Conservation (phyloP, 2,113 vertebrate species). For the Tautogolabrus adspersus region DNA sequence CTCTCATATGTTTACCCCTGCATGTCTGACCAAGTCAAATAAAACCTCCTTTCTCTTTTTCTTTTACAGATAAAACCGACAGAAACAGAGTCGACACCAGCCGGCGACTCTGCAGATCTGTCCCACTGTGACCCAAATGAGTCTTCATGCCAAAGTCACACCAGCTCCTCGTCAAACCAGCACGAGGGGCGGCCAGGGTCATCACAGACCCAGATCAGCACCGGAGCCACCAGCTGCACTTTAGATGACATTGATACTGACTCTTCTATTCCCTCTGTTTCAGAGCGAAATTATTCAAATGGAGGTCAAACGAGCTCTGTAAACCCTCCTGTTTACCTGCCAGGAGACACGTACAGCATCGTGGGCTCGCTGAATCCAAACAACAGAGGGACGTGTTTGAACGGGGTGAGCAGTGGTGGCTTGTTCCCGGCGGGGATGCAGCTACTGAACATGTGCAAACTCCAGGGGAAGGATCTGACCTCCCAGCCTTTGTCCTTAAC, state of each 20-base stretch:
- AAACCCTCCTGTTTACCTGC: conserved; percentile 33
- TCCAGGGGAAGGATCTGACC: conserved; percentile 66
- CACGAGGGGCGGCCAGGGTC: conserved; percentile 60
- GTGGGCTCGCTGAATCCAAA: conserved; percentile 75
- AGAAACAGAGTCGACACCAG: conserved; percentile 29
- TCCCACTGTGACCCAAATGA: conserved; percentile 51
- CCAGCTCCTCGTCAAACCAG: conserved; percentile 69
- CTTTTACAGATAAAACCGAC: conserved; percentile 42
- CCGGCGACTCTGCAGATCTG: conserved; percentile 7
- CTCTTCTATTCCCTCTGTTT: conserved; percentile 69
- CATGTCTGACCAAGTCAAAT: background rate
- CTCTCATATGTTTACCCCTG: background rate
- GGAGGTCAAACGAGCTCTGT: conserved; percentile 5
- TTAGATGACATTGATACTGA: conserved; percentile 73
- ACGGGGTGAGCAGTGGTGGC: conserved; percentile 43
- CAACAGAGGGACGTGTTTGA: conserved; percentile 56
- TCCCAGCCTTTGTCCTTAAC: conserved; percentile 62
- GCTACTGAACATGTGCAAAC: conserved; percentile 68
- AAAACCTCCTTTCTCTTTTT: background rate
- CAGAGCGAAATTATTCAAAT: conserved; percentile 60
- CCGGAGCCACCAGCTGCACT: conserved; percentile 66
- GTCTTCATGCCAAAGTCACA: conserved; percentile 62
- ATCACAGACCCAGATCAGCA: conserved; percentile 71
- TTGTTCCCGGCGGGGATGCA: conserved; percentile 56
- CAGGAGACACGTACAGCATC: conserved; percentile 74